Conservation (phyloP, 2,797 vertebrate genomes). For the Chaetodon trifasciatus region DNA sequence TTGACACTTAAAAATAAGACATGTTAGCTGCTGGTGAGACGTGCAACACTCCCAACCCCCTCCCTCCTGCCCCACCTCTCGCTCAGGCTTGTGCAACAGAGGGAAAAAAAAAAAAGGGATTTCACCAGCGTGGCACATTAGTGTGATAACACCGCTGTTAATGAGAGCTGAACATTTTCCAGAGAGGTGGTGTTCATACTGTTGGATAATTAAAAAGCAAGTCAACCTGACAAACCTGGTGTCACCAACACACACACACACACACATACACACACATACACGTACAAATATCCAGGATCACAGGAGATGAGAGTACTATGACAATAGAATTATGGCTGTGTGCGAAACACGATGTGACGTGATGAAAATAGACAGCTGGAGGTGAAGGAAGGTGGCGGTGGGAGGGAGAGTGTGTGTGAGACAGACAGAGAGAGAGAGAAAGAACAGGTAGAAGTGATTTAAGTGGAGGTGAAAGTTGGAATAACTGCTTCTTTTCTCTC, state of each 20-base stretch:
- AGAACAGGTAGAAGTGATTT: conserved; percentile 12
- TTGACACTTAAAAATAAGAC: conserved; percentile 24
- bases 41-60: conserved; percentile 19
- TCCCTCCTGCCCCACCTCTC: not conserved
- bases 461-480: conserved; percentile 17
- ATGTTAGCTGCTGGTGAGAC: conserved; percentile 22
- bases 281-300: not conserved
- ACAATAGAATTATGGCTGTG: conserved; percentile 27
- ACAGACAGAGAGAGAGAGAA: too few species aligned
- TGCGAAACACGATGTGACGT: conserved; percentile 44
- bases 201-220: conserved; percentile 64
- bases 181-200: conserved; percentile 57
- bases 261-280: not conserved
- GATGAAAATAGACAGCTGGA: conserved; percentile 59
- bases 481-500: not conserved
- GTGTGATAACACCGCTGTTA: conserved; percentile 56
- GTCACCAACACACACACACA: conserved; percentile 14
- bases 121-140: conserved; percentile 58
- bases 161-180: conserved; percentile 66
- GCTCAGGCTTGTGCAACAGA: conserved; percentile 17
- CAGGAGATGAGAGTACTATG: conserved; percentile 9
- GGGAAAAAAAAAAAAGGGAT: conserved; percentile 11
- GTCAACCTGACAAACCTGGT: conserved; percentile 49
- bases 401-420: not conserved
- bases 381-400: conserved; percentile 10